Base-by-base conservation (phyloP, 2,888 invertebrate genomes). In the Drosophila melanocephala region DNA sequence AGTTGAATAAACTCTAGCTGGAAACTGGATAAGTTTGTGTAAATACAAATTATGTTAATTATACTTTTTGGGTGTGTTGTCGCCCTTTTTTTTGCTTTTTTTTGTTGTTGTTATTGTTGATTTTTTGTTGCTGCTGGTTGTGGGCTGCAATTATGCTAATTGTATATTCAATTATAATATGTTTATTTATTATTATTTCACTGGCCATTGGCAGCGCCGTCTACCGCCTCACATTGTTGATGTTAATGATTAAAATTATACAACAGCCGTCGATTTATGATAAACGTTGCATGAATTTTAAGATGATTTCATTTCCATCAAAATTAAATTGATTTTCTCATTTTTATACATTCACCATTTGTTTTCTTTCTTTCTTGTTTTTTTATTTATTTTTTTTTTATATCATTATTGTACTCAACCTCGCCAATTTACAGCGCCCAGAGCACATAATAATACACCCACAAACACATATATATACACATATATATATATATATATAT, bases 141-240 rank as follows among this genome's bases (percentile, higher is more conserved):
- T 39, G 71, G 59, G 26, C 72, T 72, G 79, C 83, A 87, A 90
- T 90, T 87, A 88, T 88, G 90, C 87, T 90, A 87, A 87, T 87
- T 90, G 86, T 90, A 81, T 88, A 83, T 86, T 90, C 90, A 87
- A 87, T 87, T 86, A 89, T 88, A 86, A 81, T 90, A 88, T 83
- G 86, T 86, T 85, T 90, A 90, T 90, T 88, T 88, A 86, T 85
- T 90, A 81, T 88, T 87, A 75, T 87, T 87, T 79, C 84, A 59
- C 69, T 56, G 61, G 69, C 53, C 53, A 65, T 51, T 50, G 57
- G 50, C 37, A 53, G 14, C 30, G 47, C 35, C 7, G 14, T 37
- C 22, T 19, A 37, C 57, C 47, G 55, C 44, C 42, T n/a, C 47
- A 33, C 56, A 22, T 42, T 77, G 83, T 76, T 79, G 63, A 59